Evolutionary conservation across 2,113 vertebrate species (phyloP), one percentile per base, ranked within the genome.

Genomic region (Macquaria ambigua): DNA sequence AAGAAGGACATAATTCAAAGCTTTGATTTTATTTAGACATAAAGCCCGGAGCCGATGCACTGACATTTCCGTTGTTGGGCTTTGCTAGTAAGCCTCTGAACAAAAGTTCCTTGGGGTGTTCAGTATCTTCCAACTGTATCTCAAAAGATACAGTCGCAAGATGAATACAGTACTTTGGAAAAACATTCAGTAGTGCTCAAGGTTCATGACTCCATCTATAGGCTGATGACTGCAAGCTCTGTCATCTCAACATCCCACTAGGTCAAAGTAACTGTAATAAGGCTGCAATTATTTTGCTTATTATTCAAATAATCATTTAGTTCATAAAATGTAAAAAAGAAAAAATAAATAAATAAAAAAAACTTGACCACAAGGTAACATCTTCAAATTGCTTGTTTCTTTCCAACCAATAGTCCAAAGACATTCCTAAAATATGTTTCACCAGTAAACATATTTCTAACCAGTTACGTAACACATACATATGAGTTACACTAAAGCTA

Each of bases 21-120:
- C 81, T 90, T 87, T 84, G 83, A 84, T 82, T 82, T 77, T 74
- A 28, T 80, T 67, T 78, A 34, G 73, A 83, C 48, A 82, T 31
- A 69, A 85, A 64, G 88, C 83, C 76, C 23, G 3, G 25, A 86
- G 82, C 55, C 11, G 61, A 78, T 68, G 67, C 48, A 16, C 63
- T 82, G 89, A 88, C 76, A 76, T 85, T 86, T 71, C 34, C 79
- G 74, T 84, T 81, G 76, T 79, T 50, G 76, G 58, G 82, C 46
- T 71, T 41, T 34, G 69, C 46, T 53, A 23, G n/a, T 43, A 20
- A 76, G 11, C 50, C 62, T 86, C 59, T 73, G 68, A 69, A 66
- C 74, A 70, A 78, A 61, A 46, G 28, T 71, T 86, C 84, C 82
- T 66, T 37, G n/a, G 64, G 72, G 43, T 84, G 74, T 79, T 81